Conservation (phyloP, 2,797 vertebrate species). For the Liasis olivaceus region DNA sequence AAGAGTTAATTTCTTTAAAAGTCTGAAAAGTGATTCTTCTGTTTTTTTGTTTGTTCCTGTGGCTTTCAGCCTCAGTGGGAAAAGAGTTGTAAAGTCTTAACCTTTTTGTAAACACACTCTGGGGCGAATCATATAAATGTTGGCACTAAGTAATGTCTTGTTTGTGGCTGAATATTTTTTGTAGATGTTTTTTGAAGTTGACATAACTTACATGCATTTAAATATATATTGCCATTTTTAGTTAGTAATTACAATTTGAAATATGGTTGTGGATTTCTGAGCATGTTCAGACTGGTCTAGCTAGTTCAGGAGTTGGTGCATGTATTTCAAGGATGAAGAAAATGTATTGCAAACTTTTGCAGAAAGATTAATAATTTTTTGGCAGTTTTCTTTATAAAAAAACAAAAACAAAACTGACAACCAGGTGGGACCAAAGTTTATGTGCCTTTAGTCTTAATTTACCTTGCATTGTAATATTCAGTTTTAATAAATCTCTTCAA, state of each 20-base stretch:
- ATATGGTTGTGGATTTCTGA: conserved; percentile 88
- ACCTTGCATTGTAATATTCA: conserved; percentile 89
- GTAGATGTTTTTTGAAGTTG: conserved; percentile 85
- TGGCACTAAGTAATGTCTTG: conserved; percentile 85
- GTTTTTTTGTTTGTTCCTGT: conserved; percentile 54
- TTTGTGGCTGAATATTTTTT: conserved; percentile 85
- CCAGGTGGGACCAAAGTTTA: conserved; percentile 98
- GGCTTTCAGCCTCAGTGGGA: conserved; percentile 73
- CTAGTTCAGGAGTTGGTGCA: conserved; percentile 86
- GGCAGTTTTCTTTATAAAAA: conserved; percentile 78
- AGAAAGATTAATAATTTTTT: conserved; percentile 81
- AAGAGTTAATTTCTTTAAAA: conserved; percentile 76
- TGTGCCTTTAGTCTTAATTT: conserved; percentile 98
- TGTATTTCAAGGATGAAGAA: conserved; percentile 83
- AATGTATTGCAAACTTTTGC: conserved; percentile 80
- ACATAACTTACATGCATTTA: conserved; percentile 85
- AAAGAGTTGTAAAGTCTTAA: conserved; percentile 80
- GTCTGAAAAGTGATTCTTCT: conserved; percentile 69
- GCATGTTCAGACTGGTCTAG: conserved; percentile 88
- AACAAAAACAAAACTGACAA: conserved; percentile 79
- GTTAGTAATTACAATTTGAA: conserved; percentile 83
- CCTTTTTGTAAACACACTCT: conserved; percentile 81
- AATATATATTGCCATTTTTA: conserved; percentile 84
- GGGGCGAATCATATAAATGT: conserved; percentile 82
- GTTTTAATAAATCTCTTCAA: conserved; percentile 86